Base-by-base conservation (phyloP, 2,888 invertebrate species). In the Amblyteles armatorius region DNA sequence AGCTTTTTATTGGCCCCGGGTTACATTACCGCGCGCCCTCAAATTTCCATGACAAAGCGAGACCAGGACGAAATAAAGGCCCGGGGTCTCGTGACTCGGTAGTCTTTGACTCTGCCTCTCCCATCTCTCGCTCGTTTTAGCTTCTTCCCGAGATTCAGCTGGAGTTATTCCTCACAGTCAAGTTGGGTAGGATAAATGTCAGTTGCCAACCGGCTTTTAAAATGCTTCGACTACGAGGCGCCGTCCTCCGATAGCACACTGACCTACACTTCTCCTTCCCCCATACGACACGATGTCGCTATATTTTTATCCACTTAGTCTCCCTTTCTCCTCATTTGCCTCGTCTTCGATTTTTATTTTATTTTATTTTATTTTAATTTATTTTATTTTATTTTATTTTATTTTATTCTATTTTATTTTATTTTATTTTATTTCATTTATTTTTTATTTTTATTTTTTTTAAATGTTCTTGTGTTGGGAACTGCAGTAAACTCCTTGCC, bases 201-300 rank as follows among this genome's bases (percentile, higher is more conserved):
- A 84, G 74, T 82, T 84, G 79, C 65, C 68, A 84, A 76, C 88
- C 86, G 87, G 88, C 88, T 91, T 91, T 88, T 87, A 87, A 87
- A 89, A 88, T 87, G 83, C 87, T 81, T 83, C 88, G 88, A 83
- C 87, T 83, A 83, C 77, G 63, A 86, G 88, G 84, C 88, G 88
- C 87, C 88, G 85, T 86, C 78, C 79, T 86, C 84, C 72, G 86
- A 82, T 88, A 89, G 89, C 91, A 89, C 90, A 91, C 88, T 91
- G 90, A 92, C 91, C 90, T 88, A 89, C 88, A 89, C 88, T 87
- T 87, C 84, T 74, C 80, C 83, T 85, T 80, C 60, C 78, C 86
- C 83, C 67, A 48, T 26, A 60, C 72, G 40, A 79, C 26, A 80
- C 68, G 36, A 68, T 67, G 65, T 79, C 79, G 68, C 57, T 36